Conservation (phyloP, 2,797 vertebrate species). For the Schizopygopsis pylzovi region DNA sequence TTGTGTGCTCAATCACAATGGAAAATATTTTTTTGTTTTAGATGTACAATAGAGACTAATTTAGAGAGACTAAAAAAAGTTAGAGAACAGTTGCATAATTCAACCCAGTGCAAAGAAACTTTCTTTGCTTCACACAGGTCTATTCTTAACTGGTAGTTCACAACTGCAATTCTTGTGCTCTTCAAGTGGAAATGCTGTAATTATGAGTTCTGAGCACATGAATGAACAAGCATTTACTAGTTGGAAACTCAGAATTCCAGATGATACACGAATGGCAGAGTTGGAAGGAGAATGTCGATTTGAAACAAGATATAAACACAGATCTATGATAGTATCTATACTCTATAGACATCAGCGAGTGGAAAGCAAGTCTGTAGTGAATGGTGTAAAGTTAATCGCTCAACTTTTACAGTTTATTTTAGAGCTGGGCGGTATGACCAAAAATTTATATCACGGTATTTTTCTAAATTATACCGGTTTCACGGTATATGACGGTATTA, state of each 20-base stretch:
- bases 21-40: conserved; percentile 19
- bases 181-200: conserved; percentile 1
- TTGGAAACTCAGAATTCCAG: background rate
- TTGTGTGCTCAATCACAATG: conserved; percentile 47
- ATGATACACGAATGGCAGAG: background rate
- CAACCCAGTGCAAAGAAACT: background rate
- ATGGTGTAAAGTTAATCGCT: background rate
- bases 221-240: background rate
- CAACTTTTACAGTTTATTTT: background rate
- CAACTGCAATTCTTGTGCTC: background rate
- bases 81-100: conserved; percentile 2
- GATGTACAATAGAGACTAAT: conserved; percentile 25
- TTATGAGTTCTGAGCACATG: background rate
- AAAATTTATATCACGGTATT: too few relatives aligned
- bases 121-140: background rate
- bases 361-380: background rate
- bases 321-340: background rate
- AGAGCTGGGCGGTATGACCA: too few relatives aligned
- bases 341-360: background rate
- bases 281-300: background rate
- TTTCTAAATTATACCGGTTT: too few relatives aligned
- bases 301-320: background rate
- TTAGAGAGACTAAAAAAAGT: conserved; percentile 9
- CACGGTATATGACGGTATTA: too few relatives aligned
- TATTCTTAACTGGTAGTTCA: background rate